Evolutionary conservation across 2,797 vertebrate genomes (phyloP), one percentile per base, ranked within the genome.

Genomic region (Anas flavirostris): DNA sequence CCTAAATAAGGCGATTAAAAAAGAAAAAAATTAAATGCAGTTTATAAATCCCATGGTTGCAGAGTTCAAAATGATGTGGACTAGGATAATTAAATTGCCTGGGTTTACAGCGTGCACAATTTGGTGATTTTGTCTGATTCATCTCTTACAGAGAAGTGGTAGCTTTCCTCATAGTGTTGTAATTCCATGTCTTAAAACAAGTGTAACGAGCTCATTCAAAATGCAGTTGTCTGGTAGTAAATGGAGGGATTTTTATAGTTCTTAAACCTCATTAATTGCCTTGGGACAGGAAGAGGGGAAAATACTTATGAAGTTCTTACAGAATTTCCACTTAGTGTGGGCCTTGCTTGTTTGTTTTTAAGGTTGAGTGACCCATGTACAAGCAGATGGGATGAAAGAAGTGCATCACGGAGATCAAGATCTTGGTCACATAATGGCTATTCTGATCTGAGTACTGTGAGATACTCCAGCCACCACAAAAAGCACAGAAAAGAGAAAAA

Each of bases 311-410:
- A 50, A 50, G 7, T 13, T 86, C 78, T 81, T n/a, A 14, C 53
- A 70, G 53, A 16, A 22, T 69, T 92, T 63, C 12, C 8, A 14
- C 22, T 86, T n/a, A 83, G 0, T 41, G 2, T 74, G 37, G 16
- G 76, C 31, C 14, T 89, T 53, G 1, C 33, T 9, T 91, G n/a
- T 76, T 62, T 92, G 31, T 66, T 82, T 82, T 78, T 16, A 64
- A 98, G 98, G 91, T 94, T 98, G 92, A 98, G 98, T 95, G 98
- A 98, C 53, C 98, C 97, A 55, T 98, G 97, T 82, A 98, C 98
- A 90, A 98, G 98, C 98, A 98, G 98, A 74, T 99, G 99, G 99
- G 99, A 99, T 64, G 98, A 99, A 96, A 98, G 98, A 91, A 99
- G 98, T 16, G 97, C 98, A 33, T 99, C 99, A 15, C 97, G 97